Evolutionary conservation across 2,113 vertebrate species (phyloP), one percentile per base, ranked within the genome.

Genomic region (Myrmophylax atrothorax): DNA sequence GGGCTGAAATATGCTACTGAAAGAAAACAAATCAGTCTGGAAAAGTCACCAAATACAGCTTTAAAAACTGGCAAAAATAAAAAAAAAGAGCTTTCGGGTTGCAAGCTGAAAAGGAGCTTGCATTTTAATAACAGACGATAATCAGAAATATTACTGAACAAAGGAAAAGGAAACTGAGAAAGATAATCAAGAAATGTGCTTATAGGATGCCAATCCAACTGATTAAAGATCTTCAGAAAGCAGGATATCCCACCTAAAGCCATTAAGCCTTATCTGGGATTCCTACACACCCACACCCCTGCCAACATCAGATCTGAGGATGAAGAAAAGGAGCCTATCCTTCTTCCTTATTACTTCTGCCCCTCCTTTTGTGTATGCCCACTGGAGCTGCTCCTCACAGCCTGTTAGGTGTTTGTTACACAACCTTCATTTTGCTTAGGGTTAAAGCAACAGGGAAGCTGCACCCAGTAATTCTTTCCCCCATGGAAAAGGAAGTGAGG

Each of bases 211-310:
- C 67, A 94, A 79, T 53, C 80, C 76, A 76, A 77, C 88, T 78
- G 94, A 92, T 81, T 68, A 92, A 89, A 96, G 73, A 92, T 81
- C 73, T 95, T 90, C 68, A 90, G 93, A 93, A 84, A 92, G 83
- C 80, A 86, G 88, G 90, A 89, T 87, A 95, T 90, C 93, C 90
- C 86, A 95, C 82, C 58, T 50, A 94, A 62, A 85, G 95, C 94
- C 26, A 37, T 93, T 96, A 94, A 89, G 50, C 78, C 85, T 95
- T 94, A 90, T 93, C 92, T 88, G 68, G 68, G 67, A 83, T 85
- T 79, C 89, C 52, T 75, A 82, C 81, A 88, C 78, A 84, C 59
- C 80, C 86, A 89, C 92, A 63, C 14, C 73, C 83, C 29, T 62
- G 75, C 72, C 64, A 89, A 68, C 80, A 90, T 29, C 72, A 92